Base-by-base conservation (phyloP, 37 sponge, comb jelly and placozoan species). In the Agelas oroides region DNA sequence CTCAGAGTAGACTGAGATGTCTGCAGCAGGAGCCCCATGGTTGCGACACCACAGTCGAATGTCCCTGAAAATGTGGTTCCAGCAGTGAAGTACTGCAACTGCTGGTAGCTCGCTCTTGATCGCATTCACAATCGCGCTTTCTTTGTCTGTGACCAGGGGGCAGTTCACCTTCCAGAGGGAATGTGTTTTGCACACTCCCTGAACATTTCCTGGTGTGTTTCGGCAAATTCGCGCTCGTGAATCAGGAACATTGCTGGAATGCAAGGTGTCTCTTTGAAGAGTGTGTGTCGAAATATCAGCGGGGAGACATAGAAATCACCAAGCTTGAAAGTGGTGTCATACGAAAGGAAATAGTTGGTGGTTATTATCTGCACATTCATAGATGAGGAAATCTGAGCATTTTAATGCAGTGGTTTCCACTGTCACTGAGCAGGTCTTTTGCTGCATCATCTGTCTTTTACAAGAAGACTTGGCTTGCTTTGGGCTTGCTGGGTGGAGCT, bases 321-420 rank as follows among this genome's bases (percentile, higher is more conserved):
- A n/a, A 87, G 58, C 61, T 87, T 65, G 46, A 87, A 87, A 21
- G 88, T 87, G 60, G 86, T 87, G 81, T 80, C 88, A 62, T 87
- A 80, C 35, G 82, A 80, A 6, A 87, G 46, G 46, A 46, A 46
- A 46, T 3, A 8, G 46, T 12, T 8, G 46, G 46, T 12, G 46
- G 8, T 8, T 46, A 46, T 8, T 46, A 12, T 46, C 6, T 46
- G 8, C n/a, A n/a, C n/a, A n/a, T n/a, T n/a, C n/a, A n/a, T n/a
- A n/a, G n/a, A n/a, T n/a, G n/a, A n/a, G n/a, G n/a, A n/a, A n/a
- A n/a, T 12, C 3, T 46, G 46, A 46, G 3, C 46, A 3, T 46
- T 46, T 8, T 8, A 3, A 46, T 46, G 6, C 8, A 46, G 3
- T 8, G 46, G 46, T 46, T 3, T 8, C 46, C 8, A 46, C 46